A percentile compares a stretch with the other conserved stretches of the same genome.
Conservation (phyloP, 2,888 invertebrate genomes). For the Nycteola revayana region DNA sequence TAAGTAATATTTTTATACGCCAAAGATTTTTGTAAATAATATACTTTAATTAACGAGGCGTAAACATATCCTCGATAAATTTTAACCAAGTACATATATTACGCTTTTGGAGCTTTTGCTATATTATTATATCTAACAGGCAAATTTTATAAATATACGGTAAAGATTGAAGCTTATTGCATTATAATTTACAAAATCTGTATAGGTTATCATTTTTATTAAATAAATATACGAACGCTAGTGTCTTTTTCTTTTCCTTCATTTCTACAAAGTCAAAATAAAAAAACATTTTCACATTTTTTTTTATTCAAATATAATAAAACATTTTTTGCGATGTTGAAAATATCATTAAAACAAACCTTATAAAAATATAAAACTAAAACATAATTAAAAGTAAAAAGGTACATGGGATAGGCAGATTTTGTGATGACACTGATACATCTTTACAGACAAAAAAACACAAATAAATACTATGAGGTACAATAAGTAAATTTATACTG, state of each 20-base stretch:
- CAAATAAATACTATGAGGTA: too few relatives aligned
- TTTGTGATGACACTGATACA: background rate
- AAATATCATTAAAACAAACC: too few relatives aligned
- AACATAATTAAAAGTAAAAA: constrained; percentile 7
- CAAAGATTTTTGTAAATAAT: constrained; percentile 76
- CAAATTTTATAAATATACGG: constrained; percentile 51
- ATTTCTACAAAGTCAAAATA: too few relatives aligned
- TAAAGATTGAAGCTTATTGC: constrained; percentile 71
- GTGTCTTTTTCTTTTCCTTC: too few relatives aligned
- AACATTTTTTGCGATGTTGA: too few relatives aligned
- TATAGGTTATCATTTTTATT: constrained; percentile 68
- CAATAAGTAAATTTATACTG: too few relatives aligned
- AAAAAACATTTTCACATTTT: too few relatives aligned
- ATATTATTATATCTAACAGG: constrained; percentile 51
- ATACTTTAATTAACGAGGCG: constrained; percentile 49
- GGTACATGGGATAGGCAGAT: constrained; percentile 1
- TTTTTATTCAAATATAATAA: too few relatives aligned
- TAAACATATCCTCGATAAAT: constrained; percentile 58
- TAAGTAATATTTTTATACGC: constrained; percentile 74
- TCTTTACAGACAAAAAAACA: too few relatives aligned
- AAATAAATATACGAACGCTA: constrained; percentile 46
- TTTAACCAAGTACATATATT: constrained; percentile 50
- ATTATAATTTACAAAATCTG: constrained; percentile 45
- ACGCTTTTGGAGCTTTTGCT: constrained; percentile 75
- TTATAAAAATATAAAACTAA: too few relatives aligned